These are phyloP conservation scores for Drosophila borborema DNA, from an alignment of 2,888 invertebrate genomes.

Conservation along the genomic window DNA sequence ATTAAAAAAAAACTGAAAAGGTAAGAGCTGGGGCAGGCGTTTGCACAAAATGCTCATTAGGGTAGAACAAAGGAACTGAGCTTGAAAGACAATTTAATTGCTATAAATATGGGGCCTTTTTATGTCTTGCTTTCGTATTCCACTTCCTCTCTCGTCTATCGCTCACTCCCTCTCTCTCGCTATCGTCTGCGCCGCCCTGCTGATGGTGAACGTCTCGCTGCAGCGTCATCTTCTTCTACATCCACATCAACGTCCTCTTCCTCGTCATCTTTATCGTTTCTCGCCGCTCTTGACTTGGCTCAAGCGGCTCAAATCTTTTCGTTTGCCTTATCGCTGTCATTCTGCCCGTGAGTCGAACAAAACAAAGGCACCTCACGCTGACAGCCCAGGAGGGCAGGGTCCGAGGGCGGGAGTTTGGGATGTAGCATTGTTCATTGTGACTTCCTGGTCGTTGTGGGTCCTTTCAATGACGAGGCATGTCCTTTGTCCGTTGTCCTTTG, in stretches of 20 bases:
- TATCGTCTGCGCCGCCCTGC: not conserved
- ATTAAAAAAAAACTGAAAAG: slow-evolving; percentile 29
- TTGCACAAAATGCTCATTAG: slow-evolving; percentile 53
- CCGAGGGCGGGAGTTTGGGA: not conserved
- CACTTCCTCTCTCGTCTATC: not conserved
- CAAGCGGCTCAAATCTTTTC: slow-evolving; percentile 47
- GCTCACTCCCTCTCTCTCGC: too few relatives aligned
- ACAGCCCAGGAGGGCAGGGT: not conserved
- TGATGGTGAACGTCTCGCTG: slow-evolving; percentile 40
- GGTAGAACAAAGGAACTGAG: slow-evolving; percentile 38
- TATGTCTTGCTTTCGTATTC: slow-evolving; percentile 25
- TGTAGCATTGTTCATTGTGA: slow-evolving; percentile 43
- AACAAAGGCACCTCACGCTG: slow-evolving; percentile 21
- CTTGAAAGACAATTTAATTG: slow-evolving; percentile 70
- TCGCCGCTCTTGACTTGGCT: slow-evolving; percentile 21
- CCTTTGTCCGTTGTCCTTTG: slow-evolving; percentile 24
- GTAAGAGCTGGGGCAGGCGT: slow-evolving; percentile 14
- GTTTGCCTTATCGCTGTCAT: slow-evolving; percentile 47
- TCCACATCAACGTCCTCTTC: not conserved
- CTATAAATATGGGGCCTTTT: slow-evolving; percentile 57
- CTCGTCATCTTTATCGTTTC: slow-evolving; percentile 9
- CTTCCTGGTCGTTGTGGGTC: slow-evolving; percentile 34
- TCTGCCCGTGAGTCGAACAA: slow-evolving; percentile 37
- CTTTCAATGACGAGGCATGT: slow-evolving; percentile 25
- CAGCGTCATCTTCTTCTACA: slow-evolving; percentile 23